Evolutionary conservation across 2,113 vertebrate genomes (phyloP).

Genomic region (Ictalurus punctatus): DNA sequence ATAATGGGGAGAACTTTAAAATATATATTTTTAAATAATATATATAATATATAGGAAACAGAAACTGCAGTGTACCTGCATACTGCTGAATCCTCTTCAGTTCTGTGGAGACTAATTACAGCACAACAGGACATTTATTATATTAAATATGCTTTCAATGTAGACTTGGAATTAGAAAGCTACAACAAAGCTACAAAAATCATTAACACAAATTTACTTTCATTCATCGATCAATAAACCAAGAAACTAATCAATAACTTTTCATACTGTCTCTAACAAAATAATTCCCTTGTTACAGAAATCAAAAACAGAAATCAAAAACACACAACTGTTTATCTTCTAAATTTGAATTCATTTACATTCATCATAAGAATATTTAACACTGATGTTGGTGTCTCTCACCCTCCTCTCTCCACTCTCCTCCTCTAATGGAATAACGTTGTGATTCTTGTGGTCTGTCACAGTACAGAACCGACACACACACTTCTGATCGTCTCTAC

Average conservation of each 20-base stretch:
- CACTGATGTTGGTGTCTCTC: background rate
- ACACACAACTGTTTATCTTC: background rate
- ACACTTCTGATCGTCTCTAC: background rate
- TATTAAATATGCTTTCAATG: no score
- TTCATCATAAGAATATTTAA: background rate
- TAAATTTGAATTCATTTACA: background rate
- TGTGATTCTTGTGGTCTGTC: background rate
- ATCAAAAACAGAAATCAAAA: background rate
- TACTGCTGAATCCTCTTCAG: slow-evolving; percentile 1
- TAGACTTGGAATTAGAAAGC: no score
- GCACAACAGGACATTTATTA: background rate
- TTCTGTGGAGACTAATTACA: background rate
- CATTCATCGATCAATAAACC: background rate
- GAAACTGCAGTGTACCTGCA: slow-evolving; percentile 1
- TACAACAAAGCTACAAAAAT: background rate
- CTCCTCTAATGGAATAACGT: background rate
- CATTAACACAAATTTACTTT: background rate
- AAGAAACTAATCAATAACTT: no score
- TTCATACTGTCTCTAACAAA: background rate
- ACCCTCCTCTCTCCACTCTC: background rate
- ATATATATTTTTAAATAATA: no score
- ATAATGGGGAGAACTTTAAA: no score
- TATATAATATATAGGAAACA: background rate
- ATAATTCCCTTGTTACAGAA: background rate
- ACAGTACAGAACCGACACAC: slow-evolving; percentile 4